Percentiles rank a stretch among this genome's conserved stretches.
phyloP scores from a whole-genome alignment of 1,140 invertebrate genomes.

The Cyphomyrmex costatus region DNA sequence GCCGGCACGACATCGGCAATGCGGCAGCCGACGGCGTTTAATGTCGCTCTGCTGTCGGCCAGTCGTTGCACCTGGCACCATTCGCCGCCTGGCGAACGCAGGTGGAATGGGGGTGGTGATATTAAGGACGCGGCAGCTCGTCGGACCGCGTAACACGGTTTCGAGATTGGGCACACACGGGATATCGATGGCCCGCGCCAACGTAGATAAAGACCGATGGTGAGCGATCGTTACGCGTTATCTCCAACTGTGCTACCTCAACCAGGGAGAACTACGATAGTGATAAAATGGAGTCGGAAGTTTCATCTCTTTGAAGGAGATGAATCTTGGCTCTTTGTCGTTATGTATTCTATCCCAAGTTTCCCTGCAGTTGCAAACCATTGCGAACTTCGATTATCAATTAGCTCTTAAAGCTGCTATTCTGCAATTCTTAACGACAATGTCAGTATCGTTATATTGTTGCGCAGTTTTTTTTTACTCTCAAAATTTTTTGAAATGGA shows the following conservation, averaged over 20 bases:
- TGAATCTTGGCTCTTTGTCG: neutral
- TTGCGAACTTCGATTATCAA: neutral
- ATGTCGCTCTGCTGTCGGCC: conserved; percentile 57
- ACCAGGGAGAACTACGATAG: conserved; percentile 18
- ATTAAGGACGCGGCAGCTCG: conserved; percentile 43
- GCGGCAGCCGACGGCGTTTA: conserved; percentile 78
- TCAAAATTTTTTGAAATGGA: too few relatives aligned
- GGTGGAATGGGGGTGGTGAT: conserved; percentile 29
- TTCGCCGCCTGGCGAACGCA: conserved; percentile 46
- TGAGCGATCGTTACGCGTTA: conserved; percentile 53
- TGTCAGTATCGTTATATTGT: too few relatives aligned
- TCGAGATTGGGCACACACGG: conserved; percentile 57
- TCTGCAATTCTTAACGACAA: too few relatives aligned
- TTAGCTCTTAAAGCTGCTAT: too few relatives aligned
- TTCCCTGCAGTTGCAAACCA: too few relatives aligned
- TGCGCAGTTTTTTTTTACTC: too few relatives aligned
- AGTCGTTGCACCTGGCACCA: conserved; percentile 73
- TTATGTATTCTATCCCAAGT: neutral
- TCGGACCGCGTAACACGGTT: conserved; percentile 54
- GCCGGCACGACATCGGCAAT: conserved; percentile 83
- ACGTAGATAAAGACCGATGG: conserved; percentile 46
- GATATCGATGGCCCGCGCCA: conserved; percentile 50
- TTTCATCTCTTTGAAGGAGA: neutral
- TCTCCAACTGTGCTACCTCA: conserved; percentile 22
- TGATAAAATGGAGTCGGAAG: conserved; percentile 22